Conservation (phyloP, 1,140 invertebrate species). For the Prorops nasuta region DNA sequence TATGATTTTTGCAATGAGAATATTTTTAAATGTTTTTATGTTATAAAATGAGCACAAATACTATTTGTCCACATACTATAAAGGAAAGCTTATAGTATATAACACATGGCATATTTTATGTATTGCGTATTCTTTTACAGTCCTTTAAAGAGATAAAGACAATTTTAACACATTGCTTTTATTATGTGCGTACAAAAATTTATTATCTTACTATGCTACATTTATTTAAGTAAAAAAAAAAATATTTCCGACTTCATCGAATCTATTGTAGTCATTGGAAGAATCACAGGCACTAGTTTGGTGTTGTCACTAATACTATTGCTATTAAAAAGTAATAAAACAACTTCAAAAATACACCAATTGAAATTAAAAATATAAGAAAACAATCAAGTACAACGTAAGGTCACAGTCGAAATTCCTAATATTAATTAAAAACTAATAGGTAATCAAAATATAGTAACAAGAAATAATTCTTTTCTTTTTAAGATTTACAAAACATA, state of each 20-base stretch:
- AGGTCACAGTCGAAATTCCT: too few species aligned
- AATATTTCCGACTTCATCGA: slow-evolving; percentile 20
- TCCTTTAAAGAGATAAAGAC: slow-evolving; percentile 1
- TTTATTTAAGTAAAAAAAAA: slow-evolving; percentile 21
- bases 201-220: slow-evolving; percentile 35
- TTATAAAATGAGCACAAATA: too few species aligned
- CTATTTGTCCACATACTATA: not conserved
- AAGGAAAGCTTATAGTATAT: not conserved
- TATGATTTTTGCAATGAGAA: too few species aligned
- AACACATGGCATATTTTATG: not conserved
- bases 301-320: slow-evolving; percentile 15
- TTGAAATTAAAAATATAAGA: too few species aligned
- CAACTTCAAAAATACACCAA: too few species aligned
- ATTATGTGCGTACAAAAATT: not conserved
- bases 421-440: too few species aligned
- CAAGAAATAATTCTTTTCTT: too few species aligned
- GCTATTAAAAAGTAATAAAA: too few species aligned
- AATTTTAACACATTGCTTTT: not conserved
- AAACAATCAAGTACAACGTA: too few species aligned
- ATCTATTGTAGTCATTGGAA: slow-evolving; percentile 41
- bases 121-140: slow-evolving; percentile 7
- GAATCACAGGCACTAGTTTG: slow-evolving; percentile 43
- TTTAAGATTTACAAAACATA: too few species aligned
- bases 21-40: too few species aligned
- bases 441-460: too few species aligned